A percentile compares a stretch with the other conserved stretches of the same genome.
Conservation (phyloP, 2,113 vertebrate genomes). For the Stigmatopora argus region DNA sequence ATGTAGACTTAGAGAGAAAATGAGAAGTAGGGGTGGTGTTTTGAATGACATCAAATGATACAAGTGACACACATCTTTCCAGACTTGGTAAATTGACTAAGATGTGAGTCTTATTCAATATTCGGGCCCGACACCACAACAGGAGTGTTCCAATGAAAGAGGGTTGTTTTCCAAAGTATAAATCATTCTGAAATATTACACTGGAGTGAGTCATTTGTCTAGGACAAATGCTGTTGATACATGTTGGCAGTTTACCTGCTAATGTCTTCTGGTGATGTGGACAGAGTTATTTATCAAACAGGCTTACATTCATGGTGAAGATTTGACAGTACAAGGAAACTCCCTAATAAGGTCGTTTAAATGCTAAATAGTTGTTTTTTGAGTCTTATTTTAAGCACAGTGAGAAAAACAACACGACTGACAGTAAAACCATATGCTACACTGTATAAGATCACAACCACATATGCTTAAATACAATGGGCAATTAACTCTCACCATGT, state of each 20-base stretch:
- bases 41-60: conserved; percentile 26
- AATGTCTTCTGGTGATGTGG: conserved; percentile 25
- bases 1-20: conserved; percentile 10
- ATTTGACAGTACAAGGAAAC: conserved; percentile 46
- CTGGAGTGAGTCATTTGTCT: conserved; percentile 52
- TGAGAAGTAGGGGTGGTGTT: conserved; percentile 2
- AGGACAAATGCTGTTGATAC: conserved; percentile 46
- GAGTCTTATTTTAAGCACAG: conserved; percentile 15
- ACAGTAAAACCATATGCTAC: background rate
- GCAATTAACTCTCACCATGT: conserved; percentile 33
- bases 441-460: conserved; percentile 2
- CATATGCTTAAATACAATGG: conserved; percentile 8
- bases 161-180: conserved; percentile 9
- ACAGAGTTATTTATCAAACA: conserved; percentile 25
- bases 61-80: conserved; percentile 39
- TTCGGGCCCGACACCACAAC: conserved; percentile 25
- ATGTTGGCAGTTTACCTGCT: conserved; percentile 54
- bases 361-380: conserved; percentile 29
- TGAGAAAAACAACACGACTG: too few species aligned
- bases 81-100: conserved; percentile 30
- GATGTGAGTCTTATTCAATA: conserved; percentile 41
- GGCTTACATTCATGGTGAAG: conserved; percentile 48
- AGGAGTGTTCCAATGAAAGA: conserved; percentile 23
- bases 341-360: conserved; percentile 38
- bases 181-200: conserved; percentile 36